Percentiles rank a stretch among this genome's conserved stretches.
phyloP scores from a whole-genome alignment of 1,140 invertebrate genomes.

The Sycophaga agraensis region DNA sequence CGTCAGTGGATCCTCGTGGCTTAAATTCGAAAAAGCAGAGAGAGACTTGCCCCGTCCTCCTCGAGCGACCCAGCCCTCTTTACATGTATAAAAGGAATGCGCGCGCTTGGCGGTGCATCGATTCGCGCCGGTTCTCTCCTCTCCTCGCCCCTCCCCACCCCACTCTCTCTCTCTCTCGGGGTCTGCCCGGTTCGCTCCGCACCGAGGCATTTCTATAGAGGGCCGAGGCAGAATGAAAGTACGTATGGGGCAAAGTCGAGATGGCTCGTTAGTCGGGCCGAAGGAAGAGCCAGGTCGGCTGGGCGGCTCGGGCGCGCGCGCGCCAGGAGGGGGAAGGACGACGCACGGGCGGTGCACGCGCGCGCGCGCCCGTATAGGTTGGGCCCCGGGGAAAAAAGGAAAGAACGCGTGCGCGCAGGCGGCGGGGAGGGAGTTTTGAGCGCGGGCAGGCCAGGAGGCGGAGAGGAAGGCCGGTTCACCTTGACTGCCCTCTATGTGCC shows the following conservation, averaged over 20 bases:
- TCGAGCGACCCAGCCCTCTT: too few relatives aligned
- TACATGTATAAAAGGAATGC: constrained; percentile 36
- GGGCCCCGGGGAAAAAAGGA: too few relatives aligned
- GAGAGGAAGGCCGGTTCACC: constrained; percentile 51
- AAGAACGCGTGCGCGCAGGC: too few relatives aligned
- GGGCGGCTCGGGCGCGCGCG: neutral
- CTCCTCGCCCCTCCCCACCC: neutral
- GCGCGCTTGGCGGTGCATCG: constrained; percentile 31
- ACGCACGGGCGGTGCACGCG: too few relatives aligned
- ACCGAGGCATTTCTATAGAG: constrained; percentile 17
- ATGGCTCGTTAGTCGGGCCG: constrained; percentile 49
- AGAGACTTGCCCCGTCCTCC: neutral
- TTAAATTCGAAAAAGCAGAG: too few relatives aligned
- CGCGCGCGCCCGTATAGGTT: too few relatives aligned
- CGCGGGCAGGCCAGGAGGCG: constrained; percentile 29
- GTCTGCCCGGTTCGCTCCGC: too few relatives aligned
- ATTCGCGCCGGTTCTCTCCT: constrained; percentile 24
- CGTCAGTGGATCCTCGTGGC: too few relatives aligned
- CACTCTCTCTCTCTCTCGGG: neutral
- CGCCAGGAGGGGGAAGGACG: neutral
- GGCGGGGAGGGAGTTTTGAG: too few relatives aligned
- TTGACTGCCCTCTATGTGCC: constrained; percentile 49
- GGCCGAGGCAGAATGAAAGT: constrained; percentile 15
- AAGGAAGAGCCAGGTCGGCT: constrained; percentile 27
- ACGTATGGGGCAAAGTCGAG: constrained; percentile 20